These are phyloP conservation scores for Neocrepidodera transversa DNA, from an alignment of 2,888 invertebrate species.

Conservation along the genomic window DNA sequence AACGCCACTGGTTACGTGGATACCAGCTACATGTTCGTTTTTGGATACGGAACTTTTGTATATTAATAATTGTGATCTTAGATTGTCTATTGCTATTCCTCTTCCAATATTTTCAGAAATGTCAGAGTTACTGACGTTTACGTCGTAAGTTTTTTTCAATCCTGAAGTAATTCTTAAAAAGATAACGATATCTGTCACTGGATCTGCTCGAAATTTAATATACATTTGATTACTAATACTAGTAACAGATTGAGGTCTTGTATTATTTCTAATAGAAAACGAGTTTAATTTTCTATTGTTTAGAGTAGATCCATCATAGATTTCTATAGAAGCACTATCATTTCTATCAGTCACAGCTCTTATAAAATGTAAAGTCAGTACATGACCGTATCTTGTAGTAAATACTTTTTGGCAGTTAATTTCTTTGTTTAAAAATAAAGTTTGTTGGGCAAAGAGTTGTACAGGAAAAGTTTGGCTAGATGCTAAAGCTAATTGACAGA, in stretches of 20 bases:
- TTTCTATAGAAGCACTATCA: conserved; percentile 75
- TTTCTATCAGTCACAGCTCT: conserved; percentile 80
- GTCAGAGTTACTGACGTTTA: conserved; percentile 84
- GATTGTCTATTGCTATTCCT: conserved; percentile 92
- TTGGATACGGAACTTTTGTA: conserved; percentile 83
- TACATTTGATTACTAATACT: conserved; percentile 81
- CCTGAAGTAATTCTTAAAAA: conserved; percentile 83
- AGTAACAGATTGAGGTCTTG: conserved; percentile 87
- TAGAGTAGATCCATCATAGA: conserved; percentile 79
- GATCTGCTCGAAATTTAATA: conserved; percentile 78
- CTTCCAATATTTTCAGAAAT: conserved; percentile 91
- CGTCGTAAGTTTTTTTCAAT: conserved; percentile 79
- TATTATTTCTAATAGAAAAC: conserved; percentile 81
- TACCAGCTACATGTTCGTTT: conserved; percentile 89
- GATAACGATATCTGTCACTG: conserved; percentile 75
- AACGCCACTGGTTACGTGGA: conserved; percentile 89
- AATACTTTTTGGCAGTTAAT: conserved; percentile 83
- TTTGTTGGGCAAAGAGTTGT: conserved; percentile 82
- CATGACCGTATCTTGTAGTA: conserved; percentile 78
- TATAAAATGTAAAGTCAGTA: conserved; percentile 85
- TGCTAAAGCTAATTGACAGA: conserved; percentile 80
- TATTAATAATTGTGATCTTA: conserved; percentile 87
- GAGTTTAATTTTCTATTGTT: conserved; percentile 74
- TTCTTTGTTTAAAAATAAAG: conserved; percentile 71
- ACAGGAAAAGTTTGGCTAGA: conserved; percentile 88